These are phyloP conservation scores for Eclectus roratus DNA, from an alignment of 2,113 vertebrate genomes.

Conservation along the genomic window DNA sequence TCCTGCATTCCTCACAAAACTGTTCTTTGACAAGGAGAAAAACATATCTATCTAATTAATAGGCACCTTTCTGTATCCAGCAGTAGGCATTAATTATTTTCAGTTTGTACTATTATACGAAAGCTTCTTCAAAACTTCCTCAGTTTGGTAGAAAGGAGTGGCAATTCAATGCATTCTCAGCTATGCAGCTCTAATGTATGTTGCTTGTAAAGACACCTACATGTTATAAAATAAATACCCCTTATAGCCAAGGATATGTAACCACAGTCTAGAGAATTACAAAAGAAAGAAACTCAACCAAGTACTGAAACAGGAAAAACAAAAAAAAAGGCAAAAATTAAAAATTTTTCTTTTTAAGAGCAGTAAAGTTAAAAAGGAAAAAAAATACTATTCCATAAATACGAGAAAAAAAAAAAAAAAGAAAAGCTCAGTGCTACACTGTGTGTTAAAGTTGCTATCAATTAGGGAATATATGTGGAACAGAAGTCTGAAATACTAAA, in stretches of 20 bases:
- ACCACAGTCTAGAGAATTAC: neutral
- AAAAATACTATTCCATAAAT: neutral
- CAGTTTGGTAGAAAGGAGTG: neutral
- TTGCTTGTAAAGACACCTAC: slow-evolving; percentile 32
- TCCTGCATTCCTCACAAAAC: neutral
- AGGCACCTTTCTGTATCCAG: neutral
- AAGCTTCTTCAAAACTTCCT: neutral
- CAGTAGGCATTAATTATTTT: neutral
- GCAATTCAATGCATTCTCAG: slow-evolving; percentile 1
- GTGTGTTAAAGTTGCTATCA: neutral
- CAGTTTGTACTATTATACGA: neutral
- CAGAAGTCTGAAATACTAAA: neutral
- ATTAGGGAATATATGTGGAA: neutral
- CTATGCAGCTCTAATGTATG: neutral
- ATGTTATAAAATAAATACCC: slow-evolving; percentile 20
- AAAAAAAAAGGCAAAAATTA: neutral
- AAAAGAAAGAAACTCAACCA: neutral
- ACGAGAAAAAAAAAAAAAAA: neutral
- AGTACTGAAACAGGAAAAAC: neutral
- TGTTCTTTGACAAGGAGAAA: slow-evolving; percentile 33
- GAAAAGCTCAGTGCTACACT: neutral
- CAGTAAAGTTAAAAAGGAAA: neutral
- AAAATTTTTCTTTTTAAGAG: neutral
- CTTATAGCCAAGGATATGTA: neutral
- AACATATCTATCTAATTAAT: neutral